A percentile compares a stretch with the other conserved stretches of the same genome.
Conservation (phyloP, 35 echinoderm and acorn worm species). For the Nesometra sesokonis region DNA sequence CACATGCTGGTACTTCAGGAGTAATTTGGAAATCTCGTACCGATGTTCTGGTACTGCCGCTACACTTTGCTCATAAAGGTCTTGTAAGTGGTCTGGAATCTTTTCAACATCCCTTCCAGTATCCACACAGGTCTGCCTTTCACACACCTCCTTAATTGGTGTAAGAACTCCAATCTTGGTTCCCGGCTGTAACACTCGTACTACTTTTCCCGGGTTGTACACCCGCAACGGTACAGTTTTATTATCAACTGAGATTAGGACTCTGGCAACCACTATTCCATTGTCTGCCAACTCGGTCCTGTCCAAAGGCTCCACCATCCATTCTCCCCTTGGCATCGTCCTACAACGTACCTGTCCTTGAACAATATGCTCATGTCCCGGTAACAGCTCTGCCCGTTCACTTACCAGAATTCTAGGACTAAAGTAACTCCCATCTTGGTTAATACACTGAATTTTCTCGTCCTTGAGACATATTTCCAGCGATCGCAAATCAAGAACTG, state of each 20-base stretch:
- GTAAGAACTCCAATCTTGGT: conserved; percentile 1
- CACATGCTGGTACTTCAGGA: conserved; percentile 2
- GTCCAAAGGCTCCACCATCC: not conserved
- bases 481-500: not conserved
- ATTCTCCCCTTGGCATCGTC: not conserved
- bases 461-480: not conserved
- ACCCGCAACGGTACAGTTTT: not conserved
- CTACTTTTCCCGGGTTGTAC: not conserved
- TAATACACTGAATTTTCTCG: not conserved
- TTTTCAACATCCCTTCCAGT: not conserved
- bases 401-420: not conserved
- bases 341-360: not conserved
- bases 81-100: conserved; percentile 8
- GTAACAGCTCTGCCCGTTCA: not conserved
- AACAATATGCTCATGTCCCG: not conserved
- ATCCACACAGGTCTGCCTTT: too few species aligned
- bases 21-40: not conserved
- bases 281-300: not conserved
- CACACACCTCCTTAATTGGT: not conserved
- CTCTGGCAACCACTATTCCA: not conserved
- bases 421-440: not conserved
- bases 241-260: not conserved
- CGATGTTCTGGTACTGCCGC: not conserved
- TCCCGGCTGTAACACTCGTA: not conserved
- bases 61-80: not conserved